Conservation (phyloP, 2,888 invertebrate species). For the Drosophila heteroneura region DNA sequence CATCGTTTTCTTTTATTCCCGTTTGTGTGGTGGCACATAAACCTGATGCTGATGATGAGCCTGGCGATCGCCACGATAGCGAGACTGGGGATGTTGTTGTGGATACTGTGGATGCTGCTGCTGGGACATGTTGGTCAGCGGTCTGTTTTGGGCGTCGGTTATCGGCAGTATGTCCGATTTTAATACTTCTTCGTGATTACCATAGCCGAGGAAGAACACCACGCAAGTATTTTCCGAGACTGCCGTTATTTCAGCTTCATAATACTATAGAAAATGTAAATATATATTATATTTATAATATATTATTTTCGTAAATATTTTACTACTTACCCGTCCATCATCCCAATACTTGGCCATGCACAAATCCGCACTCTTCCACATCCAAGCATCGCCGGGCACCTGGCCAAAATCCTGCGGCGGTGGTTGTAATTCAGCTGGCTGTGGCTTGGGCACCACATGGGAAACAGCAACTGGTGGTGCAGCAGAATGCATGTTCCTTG, state of each 20-base stretch:
- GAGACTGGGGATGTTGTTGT: constrained; percentile 51
- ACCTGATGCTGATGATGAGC: constrained; percentile 82
- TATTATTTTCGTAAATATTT: neutral
- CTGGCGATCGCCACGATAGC: constrained; percentile 84
- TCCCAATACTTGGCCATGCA: constrained; percentile 97
- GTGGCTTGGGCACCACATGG: constrained; percentile 38
- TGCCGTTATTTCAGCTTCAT: constrained; percentile 93
- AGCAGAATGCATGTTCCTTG: constrained; percentile 12
- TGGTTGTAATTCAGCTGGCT: constrained; percentile 26
- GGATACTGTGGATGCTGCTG: constrained; percentile 49
- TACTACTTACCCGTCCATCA: constrained; percentile 90
- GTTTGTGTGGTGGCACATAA: constrained; percentile 86
- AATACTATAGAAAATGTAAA: constrained; percentile 87
- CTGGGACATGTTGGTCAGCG: constrained; percentile 71
- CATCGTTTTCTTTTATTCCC: constrained; percentile 75
- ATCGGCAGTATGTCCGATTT: constrained; percentile 92
- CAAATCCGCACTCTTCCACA: constrained; percentile 92
- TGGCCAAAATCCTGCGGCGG: constrained; percentile 79
- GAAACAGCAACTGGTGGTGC: constrained; percentile 11
- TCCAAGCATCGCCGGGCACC: constrained; percentile 81
- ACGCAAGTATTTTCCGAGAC: constrained; percentile 93
- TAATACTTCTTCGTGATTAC: constrained; percentile 95
- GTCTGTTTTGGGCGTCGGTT: constrained; percentile 83
- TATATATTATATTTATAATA: neutral
- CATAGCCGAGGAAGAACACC: constrained; percentile 94